Evolutionary conservation across 2,113 vertebrate species (phyloP), one percentile per base, ranked within the genome.

Genomic region (Collichthys lucidus): DNA sequence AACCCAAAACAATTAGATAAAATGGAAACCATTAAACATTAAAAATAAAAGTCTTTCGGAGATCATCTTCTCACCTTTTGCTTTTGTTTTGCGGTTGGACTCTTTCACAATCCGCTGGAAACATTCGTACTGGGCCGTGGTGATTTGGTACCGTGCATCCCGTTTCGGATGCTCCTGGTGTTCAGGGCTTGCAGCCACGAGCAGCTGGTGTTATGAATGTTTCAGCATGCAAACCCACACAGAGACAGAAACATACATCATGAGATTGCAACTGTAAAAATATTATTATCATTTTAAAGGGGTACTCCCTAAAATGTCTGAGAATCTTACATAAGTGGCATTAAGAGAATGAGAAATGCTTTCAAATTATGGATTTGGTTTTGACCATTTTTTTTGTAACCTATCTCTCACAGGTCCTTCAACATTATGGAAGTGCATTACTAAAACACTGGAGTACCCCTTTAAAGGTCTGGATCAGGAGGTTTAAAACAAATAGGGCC

Each of bases 101-200:
- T 96, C 93, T 69, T 96, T 96, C 82, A 96, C 90, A 26, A 99
- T 98, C 87, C 95, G 96, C 89, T 99, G 98, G 89, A 98, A 99
- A 64, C 98, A 99, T 69, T 98, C 95, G 86, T 95, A 99, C 70
- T 99, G 98, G 10, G 97, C 97, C 0, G 92, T 96, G 92, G 96
- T 92, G 16, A 99, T 98, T 71, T 95, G 96, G 90, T 96, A 93
- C 68, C 88, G 88, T 19, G 94, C 93, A 1, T 92, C 82, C 3
- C 86, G 86, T 22, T 86, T 83, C 2, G 56, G 42, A 2, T 71
- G 77, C 11, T 86, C 74, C 49, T 85, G 57, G n/a, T 82, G 22
- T 0, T 72, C 91, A 9, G 94, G 71, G 44, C 83, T 83, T 1
- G 93, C 94, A 55, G 15, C 16, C 46, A 89, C 86, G 56, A 91